Conservation (phyloP, 1,140 invertebrate species). For the Heliconius hermathena region DNA sequence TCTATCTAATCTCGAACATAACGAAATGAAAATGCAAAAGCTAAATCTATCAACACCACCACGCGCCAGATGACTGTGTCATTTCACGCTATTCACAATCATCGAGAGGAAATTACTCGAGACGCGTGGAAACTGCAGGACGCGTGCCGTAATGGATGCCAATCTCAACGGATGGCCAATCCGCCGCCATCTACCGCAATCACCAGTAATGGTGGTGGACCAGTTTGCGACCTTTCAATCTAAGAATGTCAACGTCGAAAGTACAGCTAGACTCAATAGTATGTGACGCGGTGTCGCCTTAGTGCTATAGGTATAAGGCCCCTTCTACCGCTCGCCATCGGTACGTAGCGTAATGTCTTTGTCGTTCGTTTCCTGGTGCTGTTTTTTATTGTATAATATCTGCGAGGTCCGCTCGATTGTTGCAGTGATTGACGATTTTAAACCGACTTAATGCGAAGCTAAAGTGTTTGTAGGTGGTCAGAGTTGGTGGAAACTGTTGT, state of each 20-base stretch:
- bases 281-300: neutral
- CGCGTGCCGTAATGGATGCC: slow-evolving; percentile 67
- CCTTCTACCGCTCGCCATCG: slow-evolving; percentile 40
- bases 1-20: slow-evolving; percentile 20
- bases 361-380: slow-evolving; percentile 51
- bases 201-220: slow-evolving; percentile 43
- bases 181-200: slow-evolving; percentile 48
- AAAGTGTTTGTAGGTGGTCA: slow-evolving; percentile 27
- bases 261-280: slow-evolving; percentile 47
- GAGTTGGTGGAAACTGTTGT: slow-evolving; percentile 16
- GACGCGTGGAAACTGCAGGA: slow-evolving; percentile 55
- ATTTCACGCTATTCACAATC: slow-evolving; percentile 64
- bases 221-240: slow-evolving; percentile 79
- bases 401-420: slow-evolving; percentile 39
- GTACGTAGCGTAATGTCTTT: slow-evolving; percentile 53
- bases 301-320: slow-evolving; percentile 40
- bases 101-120: slow-evolving; percentile 50
- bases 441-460: slow-evolving; percentile 31
- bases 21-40: slow-evolving; percentile 27
- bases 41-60: slow-evolving; percentile 25
- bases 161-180: slow-evolving; percentile 48
- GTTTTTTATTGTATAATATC: slow-evolving; percentile 53
- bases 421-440: slow-evolving; percentile 37
- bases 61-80: slow-evolving; percentile 41
- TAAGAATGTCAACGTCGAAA: slow-evolving; percentile 73